Base-by-base conservation (phyloP, 2,888 invertebrate genomes). In the Drosophila pseudotalamancana region DNA sequence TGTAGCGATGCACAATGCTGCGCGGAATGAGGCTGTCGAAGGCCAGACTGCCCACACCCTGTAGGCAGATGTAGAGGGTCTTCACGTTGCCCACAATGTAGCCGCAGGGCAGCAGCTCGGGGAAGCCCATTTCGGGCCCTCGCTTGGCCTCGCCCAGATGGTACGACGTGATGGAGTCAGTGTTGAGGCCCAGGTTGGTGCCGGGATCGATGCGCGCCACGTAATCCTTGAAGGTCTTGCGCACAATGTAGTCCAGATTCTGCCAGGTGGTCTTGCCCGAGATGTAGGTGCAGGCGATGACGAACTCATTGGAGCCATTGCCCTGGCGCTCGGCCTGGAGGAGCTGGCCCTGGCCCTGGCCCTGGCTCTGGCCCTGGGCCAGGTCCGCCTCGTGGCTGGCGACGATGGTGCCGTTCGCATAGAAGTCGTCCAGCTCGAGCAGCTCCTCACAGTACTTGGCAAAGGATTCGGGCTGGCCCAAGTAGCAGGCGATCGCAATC, bases 1-100 rank as follows among this genome's bases (percentile, higher is more conserved):
- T 94, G 88, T 97, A 96, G 91, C 99, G 95, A 92, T 98, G 98
- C 53, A 99, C 96, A 86, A 98, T 97, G 87, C 98, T 97, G 92
- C 98, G 97, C 73, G 99, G 98, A 91, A 98, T 98, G 71, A 99
- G 93, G 57, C 98, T 98, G 92, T 99, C 98, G 90, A 99, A 98
- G 6, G 98, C 97, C 82, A 99, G 93, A 86, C 95, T 96, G 9
- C 96, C 96, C 18, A 96, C 96, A 37, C 96, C 96, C 90, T 96
- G 95, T 23, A 98, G 94, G 89, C 99, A 99, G 72, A 99, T 96
- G 88, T 97, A 96, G 75, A 97, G 94, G 21, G 96, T 95, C 74
- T 96, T 95, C 18, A 96, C 95, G 66, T 97, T 96, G 25, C 97
- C 98, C 8, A 98, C 95, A 11, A 98, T 95, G 89, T 98, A 99